These are phyloP conservation scores for Montipora cactus DNA, from an alignment of 64 coral and sea anemone species.

Conservation along the genomic window DNA sequence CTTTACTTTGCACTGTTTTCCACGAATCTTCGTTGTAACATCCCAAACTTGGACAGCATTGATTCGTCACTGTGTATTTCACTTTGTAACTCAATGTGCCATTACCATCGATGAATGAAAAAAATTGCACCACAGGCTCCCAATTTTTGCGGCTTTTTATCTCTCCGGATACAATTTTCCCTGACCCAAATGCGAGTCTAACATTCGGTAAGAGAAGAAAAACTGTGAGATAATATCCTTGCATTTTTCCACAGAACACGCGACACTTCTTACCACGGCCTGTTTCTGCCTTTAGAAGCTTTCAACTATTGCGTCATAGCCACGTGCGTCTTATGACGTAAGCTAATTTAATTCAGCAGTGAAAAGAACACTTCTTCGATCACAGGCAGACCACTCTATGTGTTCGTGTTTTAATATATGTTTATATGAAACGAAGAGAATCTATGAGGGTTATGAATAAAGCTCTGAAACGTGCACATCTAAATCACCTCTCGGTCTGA, in stretches of 20 bases:
- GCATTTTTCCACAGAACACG: not conserved
- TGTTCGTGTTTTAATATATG: too few relatives aligned
- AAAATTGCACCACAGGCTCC: constrained; percentile 49
- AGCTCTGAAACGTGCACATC: too few relatives aligned
- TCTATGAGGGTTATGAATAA: too few relatives aligned
- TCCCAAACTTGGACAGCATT: constrained; percentile 75
- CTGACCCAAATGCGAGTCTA: not conserved
- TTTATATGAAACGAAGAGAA: too few relatives aligned
- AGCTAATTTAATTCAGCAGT: too few relatives aligned
- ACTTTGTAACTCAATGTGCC: constrained; percentile 66
- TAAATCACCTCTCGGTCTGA: too few relatives aligned
- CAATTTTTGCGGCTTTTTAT: constrained; percentile 37
- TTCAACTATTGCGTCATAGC: not conserved
- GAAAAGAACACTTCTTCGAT: too few relatives aligned
- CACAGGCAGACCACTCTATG: too few relatives aligned
- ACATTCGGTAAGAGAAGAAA: not conserved
- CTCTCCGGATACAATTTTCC: constrained; percentile 58
- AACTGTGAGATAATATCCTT: not conserved
- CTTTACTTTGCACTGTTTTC: constrained; percentile 44
- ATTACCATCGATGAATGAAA: constrained; percentile 59
- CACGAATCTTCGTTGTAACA: constrained; percentile 79
- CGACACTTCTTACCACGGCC: not conserved
- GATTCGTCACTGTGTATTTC: constrained; percentile 53
- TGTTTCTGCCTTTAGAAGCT: not conserved
- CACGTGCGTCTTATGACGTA: not conserved